Evolutionary conservation across 1,140 invertebrate genomes (phyloP).

Genomic region (Nasonia longicornis): DNA sequence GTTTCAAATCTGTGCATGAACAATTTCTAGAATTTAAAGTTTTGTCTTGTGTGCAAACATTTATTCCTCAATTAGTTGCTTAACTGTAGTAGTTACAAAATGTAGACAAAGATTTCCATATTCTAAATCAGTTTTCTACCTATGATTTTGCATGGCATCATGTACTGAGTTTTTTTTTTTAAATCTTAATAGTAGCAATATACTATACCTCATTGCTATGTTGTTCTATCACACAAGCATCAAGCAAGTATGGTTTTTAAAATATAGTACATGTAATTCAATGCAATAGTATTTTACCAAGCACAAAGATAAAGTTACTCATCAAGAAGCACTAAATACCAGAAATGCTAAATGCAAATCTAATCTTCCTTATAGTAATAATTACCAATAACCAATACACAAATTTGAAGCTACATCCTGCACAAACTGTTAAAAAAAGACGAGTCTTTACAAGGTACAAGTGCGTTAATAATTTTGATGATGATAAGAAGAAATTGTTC

Average conservation of each 20-base stretch:
- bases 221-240: too few species aligned
- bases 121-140: not conserved
- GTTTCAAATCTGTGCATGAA: slow-evolving; percentile 26
- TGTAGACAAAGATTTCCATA: slow-evolving; percentile 18
- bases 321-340: slow-evolving; percentile 9
- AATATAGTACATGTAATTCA: not conserved
- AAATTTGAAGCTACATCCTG: slow-evolving; percentile 21
- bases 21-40: slow-evolving; percentile 11
- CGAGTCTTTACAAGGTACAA: slow-evolving; percentile 67
- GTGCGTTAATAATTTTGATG: slow-evolving; percentile 55
- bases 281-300: not conserved
- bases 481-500: slow-evolving; percentile 33
- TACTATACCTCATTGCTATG: not conserved
- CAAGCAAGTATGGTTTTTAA: not conserved
- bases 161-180: slow-evolving; percentile 23
- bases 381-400: slow-evolving; percentile 32
- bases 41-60: not conserved
- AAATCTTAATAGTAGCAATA: not conserved
- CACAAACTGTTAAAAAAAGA: slow-evolving; percentile 23
- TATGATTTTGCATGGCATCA: slow-evolving; percentile 36
- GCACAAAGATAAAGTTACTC: not conserved
- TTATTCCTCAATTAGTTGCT: not conserved
- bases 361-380: slow-evolving; percentile 2
- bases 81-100: slow-evolving; percentile 7
- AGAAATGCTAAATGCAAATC: not conserved